phyloP scores from a whole-genome alignment of 2,797 vertebrate species.

The Hipposideros larvatus region DNA sequence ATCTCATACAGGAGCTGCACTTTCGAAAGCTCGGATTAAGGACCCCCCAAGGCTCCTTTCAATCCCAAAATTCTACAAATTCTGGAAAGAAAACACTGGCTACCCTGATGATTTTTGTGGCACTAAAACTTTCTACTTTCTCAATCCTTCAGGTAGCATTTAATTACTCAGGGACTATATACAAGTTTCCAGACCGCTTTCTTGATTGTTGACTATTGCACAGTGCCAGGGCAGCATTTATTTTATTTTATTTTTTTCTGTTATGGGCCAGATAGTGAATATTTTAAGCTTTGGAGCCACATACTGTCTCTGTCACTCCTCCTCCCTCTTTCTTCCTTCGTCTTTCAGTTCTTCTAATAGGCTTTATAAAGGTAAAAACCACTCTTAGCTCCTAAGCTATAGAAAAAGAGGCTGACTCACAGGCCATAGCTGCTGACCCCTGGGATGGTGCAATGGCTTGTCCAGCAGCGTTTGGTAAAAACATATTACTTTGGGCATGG shows the following conservation, averaged over 20 bases:
- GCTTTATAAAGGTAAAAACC: neutral
- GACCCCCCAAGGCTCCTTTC: neutral
- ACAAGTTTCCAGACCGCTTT: neutral
- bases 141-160: neutral
- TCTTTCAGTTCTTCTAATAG: neutral
- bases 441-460: neutral
- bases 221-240: neutral
- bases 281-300: neutral
- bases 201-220: neutral
- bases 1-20: neutral
- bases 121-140: neutral
- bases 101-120: neutral
- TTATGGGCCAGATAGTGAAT: neutral
- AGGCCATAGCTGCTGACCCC: neutral
- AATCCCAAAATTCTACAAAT: neutral
- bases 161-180: neutral
- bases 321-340: neutral
- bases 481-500: neutral
- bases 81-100: neutral
- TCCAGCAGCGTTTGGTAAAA: neutral
- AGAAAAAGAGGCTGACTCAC: neutral
- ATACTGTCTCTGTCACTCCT: neutral
- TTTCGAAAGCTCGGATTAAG: neutral
- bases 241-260: neutral
- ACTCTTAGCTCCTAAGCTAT: neutral